Evolutionary conservation across 2,113 vertebrate species (phyloP), one percentile per base, ranked within the genome.

Genomic region (Cacatua alba): DNA sequence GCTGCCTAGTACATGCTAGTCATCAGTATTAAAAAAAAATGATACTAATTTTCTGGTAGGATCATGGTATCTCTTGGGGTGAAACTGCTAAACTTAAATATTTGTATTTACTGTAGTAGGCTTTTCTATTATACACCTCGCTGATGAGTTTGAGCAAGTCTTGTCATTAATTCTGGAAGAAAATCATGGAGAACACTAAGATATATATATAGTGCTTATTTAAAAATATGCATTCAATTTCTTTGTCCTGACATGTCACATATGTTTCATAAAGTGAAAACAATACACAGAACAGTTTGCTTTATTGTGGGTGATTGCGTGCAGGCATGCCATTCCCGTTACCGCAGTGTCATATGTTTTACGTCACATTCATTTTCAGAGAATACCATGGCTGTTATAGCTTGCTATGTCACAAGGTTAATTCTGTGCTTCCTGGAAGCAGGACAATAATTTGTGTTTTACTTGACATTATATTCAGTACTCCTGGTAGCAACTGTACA

Each of bases 191-290:
- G 10, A 71, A 82, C 83, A 78, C 19, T 24, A 60, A 82, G 53
- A 71, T 37, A 41, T 67, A 25, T 37, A 41, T 67, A 25, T 37
- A 81, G 43, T 76, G 25, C 68, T 75, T 84, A 69, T 76, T 92
- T 21, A 79, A 83, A 96, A 93, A 84, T 82, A 64, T 35, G 44
- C 31, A 33, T 96, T 92, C 44, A n/a, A 9, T 90, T 93, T 84
- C 52, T 91, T 75, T 94, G 55, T 76, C 25, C 31, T 95, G 83
- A 71, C 53, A 82, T 37, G 35, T 90, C 69, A 75, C 24, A 83
- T 89, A 78, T 5, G 0, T 94, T 94, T 88, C 80, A 69, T 69
- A 29, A 94, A 92, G 77, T 89, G 69, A 76, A 94, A 96, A 96
- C 81, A 69, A 69, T 72, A 53, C 57, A 77, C 70, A 75, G 83